Evolutionary conservation across 1,140 invertebrate genomes (phyloP), one percentile per base, ranked within the genome.

Genomic region (Leptonema lineaticorne): DNA sequence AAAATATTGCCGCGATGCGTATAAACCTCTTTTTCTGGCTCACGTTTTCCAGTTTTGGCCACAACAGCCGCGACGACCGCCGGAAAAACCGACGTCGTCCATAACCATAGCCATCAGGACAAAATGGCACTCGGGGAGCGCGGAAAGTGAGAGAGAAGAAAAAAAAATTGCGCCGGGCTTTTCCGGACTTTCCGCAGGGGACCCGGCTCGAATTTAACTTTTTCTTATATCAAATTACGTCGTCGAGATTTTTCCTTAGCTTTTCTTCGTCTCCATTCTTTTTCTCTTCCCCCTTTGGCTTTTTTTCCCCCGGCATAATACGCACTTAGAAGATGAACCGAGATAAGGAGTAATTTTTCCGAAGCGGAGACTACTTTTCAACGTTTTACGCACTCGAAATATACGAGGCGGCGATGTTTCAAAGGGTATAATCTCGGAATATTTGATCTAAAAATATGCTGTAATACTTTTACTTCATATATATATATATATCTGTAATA

Each of bases 1-100:
- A 22, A 62, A 62, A 62, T 62, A 62, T 62, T 62, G 16, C 33
- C 33, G 33, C 16, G 26, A 2, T 62, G 59, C 33, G 59, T 45
- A 22, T 26, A 45, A 62, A 62, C 33, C 59, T 62, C 59, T 45
- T 14, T 16, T 3, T 6, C 29, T 5, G 5, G 29, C 5, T 11
- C 5, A 33, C 5, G 29, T 6, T 6, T 33, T 11, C 29, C 29
- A 6, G 5, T 6, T 11, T 6, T 11, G 5, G 29, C 29, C 5
- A 11, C 5, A 11, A 33, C 29, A 11, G 29, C 11, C 29, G 5
- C 29, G 29, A 11, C 29, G 29, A 33, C 11, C 30, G 5, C 30
- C 46, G 3, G 7, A 46, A 20, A 18, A 48, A 48, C 46, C 20
- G n/a, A 48, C 46, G 22, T 20, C 9, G 11, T 11, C 5, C 5